Percentiles rank a stretch among this genome's conserved stretches.
phyloP scores from a whole-genome alignment of 2,888 invertebrate genomes.

The Cephus spinipes region DNA sequence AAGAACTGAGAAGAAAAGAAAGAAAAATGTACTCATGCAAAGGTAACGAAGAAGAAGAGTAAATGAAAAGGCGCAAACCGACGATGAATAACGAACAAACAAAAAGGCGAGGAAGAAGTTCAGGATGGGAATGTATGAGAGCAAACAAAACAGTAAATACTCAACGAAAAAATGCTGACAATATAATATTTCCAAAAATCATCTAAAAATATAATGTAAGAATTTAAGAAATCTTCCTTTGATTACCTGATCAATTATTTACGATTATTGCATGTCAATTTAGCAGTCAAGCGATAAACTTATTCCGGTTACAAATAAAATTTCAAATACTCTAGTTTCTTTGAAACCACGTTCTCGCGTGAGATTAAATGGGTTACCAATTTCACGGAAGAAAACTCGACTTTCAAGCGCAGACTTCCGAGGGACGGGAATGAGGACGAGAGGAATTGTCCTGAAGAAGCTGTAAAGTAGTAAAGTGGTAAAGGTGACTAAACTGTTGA shows the following conservation, averaged over 20 bases:
- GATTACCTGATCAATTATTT: background rate
- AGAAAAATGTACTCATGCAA: background rate
- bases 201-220: background rate
- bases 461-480: conserved; percentile 13
- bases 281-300: background rate
- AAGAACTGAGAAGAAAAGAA: background rate
- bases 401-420: background rate
- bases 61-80: too few species aligned
- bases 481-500: conserved; percentile 6
- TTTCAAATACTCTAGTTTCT: background rate
- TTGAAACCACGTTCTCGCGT: background rate
- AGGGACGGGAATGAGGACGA: background rate
- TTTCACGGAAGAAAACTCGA: background rate
- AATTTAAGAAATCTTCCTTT: background rate
- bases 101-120: background rate
- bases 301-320: background rate
- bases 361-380: background rate
- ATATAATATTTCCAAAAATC: background rate
- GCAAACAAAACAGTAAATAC: background rate
- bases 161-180: background rate
- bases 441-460: background rate
- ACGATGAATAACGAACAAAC: background rate
- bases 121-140: background rate
- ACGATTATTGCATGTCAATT: background rate
- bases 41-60: background rate